Percentiles rank a stretch among this genome's conserved stretches.
Evolutionary conservation across 2,113 vertebrate species (phyloP).

Genomic region (Hydrochoerus hydrochaeris): DNA sequence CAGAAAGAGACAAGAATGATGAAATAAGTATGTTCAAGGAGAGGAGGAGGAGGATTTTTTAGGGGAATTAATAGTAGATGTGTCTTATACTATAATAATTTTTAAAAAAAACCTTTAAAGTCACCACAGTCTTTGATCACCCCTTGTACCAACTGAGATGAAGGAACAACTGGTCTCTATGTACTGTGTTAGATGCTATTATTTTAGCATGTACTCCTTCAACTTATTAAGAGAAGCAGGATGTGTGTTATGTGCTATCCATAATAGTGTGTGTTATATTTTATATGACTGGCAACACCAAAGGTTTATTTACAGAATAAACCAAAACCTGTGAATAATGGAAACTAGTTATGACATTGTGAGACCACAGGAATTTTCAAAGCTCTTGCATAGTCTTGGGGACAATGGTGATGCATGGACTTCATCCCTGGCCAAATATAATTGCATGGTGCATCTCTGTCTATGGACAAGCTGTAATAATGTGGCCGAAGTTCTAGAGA

Average conservation of each 20-base stretch:
- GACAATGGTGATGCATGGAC: background rate
- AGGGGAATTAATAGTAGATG: background rate
- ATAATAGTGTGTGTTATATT: background rate
- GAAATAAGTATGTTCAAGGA: background rate
- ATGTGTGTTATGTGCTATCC: background rate
- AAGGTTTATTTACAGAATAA: background rate
- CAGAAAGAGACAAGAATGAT: background rate
- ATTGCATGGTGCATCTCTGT: background rate
- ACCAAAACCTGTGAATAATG: background rate
- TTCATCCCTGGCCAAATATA: background rate
- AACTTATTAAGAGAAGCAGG: no score
- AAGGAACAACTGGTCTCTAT: background rate
- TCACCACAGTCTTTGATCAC: background rate
- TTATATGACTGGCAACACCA: background rate
- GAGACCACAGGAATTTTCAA: background rate
- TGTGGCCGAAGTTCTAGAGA: background rate
- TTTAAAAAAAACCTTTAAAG: background rate
- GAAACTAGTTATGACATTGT: background rate
- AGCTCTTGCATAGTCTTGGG: background rate
- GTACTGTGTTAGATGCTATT: no score
- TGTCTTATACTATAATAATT: background rate
- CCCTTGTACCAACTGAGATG: background rate
- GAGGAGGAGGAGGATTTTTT: background rate
- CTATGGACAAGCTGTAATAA: background rate
- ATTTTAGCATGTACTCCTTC: no score